Evolutionary conservation across 2,113 vertebrate genomes (phyloP), one percentile per base, ranked within the genome.

Genomic region (Sebastes fasciatus): DNA sequence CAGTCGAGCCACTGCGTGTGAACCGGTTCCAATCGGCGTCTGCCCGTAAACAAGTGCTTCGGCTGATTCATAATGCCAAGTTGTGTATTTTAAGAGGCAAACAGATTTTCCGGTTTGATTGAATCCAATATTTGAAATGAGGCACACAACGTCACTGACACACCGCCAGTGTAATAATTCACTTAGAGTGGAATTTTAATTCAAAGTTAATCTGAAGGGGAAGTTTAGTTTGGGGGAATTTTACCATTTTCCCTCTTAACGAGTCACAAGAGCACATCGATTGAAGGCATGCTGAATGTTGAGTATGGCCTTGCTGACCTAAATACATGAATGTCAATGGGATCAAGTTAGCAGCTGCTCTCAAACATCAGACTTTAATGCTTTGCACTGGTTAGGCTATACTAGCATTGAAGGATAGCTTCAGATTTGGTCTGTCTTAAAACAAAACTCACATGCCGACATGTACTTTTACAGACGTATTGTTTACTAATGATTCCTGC

Each of bases 281-380:
- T 34, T 34, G 34, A 34, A 34, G 34, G 34, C 34, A 34, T 34
- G 34, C 34, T 80, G 49, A 69, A 49, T 51, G 45, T 19, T 45
- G 61, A 68, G 77, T 23, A 72, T 45, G 49, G 67, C 55, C 45
- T 45, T 26, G 13, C 54, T 86, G 79, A 86, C 79, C 71, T 66
- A 87, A 82, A 87, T 69, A 79, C 51, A 69, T 69, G 57, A 64
- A 82, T 69, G 71, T 76, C 60, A 89, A 23, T 73, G 57, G 72
- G 75, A 83, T 82, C 81, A 81, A 70, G 72, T 80, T 45, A 72
- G 64, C 86, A 87, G 82, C 68, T 85, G 66, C 58, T 82, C 54
- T 60, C 16, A 48, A 85, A 57, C 66, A 77, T 77, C 55, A 79
- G 14, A 11, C 52, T 79, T 67, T 76, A 79, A 82, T 55, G 49